phyloP scores from a whole-genome alignment of 1,140 invertebrate genomes.

The Scylla paramamosain region DNA sequence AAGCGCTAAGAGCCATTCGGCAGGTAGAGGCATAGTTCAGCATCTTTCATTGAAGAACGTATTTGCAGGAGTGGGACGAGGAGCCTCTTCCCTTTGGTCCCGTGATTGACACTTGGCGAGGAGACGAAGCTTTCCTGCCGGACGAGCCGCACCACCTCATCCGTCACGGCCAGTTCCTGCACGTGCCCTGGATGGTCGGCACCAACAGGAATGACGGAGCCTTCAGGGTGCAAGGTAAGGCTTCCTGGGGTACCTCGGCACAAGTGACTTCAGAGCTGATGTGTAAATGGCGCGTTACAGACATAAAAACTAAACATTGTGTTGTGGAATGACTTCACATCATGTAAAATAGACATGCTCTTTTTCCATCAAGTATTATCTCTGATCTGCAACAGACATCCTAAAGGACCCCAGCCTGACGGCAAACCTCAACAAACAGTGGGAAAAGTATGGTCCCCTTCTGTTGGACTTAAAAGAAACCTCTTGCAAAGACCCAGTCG shows the following conservation, averaged over 20 bases:
- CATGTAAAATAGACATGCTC: no score
- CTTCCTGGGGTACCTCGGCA: background rate
- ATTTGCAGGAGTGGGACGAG: constrained; percentile 71
- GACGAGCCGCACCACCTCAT: constrained; percentile 77
- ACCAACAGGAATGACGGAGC: constrained; percentile 78
- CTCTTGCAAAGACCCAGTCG: constrained; percentile 74
- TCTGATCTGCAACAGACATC: constrained; percentile 62
- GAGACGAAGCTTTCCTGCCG: constrained; percentile 76
- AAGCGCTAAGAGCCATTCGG: no score
- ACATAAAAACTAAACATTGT: no score
- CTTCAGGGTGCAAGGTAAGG: constrained; percentile 75
- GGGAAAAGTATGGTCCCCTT: constrained; percentile 73
- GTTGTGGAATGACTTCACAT: no score
- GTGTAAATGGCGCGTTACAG: no score
- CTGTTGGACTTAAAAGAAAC: constrained; percentile 66
- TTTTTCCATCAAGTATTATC: background rate
- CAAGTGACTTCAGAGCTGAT: background rate
- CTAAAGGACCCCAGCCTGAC: constrained; percentile 64
- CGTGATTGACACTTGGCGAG: constrained; percentile 72
- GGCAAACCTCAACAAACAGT: constrained; percentile 72
- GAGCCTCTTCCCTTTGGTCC: constrained; percentile 74
- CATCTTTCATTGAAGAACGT: background rate
- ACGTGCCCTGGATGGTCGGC: constrained; percentile 78
- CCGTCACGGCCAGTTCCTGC: constrained; percentile 75
- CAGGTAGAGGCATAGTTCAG: background rate